These are phyloP conservation scores for Creontiades dilutus DNA, from an alignment of 2,888 invertebrate genomes.

Conservation along the genomic window DNA sequence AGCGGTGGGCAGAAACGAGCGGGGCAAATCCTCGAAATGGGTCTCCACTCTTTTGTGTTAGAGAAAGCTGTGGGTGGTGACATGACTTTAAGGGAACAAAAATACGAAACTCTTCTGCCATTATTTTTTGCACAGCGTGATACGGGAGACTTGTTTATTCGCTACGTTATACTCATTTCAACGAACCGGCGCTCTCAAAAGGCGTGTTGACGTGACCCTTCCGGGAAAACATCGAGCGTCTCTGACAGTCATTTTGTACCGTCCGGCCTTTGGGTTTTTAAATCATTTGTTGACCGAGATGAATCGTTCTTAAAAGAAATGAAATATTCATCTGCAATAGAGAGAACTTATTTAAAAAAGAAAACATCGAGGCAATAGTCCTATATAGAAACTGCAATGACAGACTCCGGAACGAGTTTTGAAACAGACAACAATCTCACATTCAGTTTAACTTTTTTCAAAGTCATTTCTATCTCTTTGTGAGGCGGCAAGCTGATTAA, in stretches of 20 bases:
- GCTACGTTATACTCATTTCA: not conserved
- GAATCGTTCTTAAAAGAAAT: no score
- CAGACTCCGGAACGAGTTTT: no score
- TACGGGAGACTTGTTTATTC: not conserved
- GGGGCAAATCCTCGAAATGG: not conserved
- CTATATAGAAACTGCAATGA: no score
- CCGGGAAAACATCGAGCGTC: not conserved
- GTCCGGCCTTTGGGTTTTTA: no score
- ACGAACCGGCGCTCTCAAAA: not conserved
- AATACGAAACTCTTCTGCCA: conserved; percentile 9
- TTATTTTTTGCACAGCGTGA: not conserved
- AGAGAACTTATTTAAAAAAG: no score
- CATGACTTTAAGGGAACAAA: conserved; percentile 19
- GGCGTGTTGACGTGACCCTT: not conserved
- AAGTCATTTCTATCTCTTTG: no score
- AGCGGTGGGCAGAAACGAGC: conserved; percentile 2
- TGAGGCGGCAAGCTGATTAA: no score
- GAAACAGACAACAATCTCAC: no score
- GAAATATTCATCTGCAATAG: no score
- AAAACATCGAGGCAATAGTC: no score
- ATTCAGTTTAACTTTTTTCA: no score
- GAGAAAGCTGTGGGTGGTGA: not conserved
- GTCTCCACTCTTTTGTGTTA: not conserved
- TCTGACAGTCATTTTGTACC: not conserved
- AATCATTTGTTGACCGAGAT: no score